These are phyloP conservation scores for Myotis pilosus DNA, from an alignment of 2,797 vertebrate genomes.

Conservation along the genomic window DNA sequence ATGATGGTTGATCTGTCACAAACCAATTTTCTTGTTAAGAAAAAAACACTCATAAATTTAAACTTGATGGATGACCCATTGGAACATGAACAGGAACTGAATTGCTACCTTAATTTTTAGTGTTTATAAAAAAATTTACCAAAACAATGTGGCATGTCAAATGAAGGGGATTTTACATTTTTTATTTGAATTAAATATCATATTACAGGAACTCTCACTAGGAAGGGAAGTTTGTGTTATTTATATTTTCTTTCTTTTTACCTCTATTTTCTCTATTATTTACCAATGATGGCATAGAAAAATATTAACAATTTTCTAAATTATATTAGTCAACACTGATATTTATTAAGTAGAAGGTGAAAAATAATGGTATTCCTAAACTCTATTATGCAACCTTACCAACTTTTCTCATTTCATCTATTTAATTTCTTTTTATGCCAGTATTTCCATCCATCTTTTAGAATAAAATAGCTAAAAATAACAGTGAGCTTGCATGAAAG, in stretches of 20 bases:
- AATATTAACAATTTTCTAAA: slow-evolving; percentile 37
- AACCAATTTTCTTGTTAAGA: slow-evolving; percentile 28
- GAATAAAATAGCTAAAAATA: neutral
- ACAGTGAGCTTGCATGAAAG: neutral
- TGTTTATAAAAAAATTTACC: neutral
- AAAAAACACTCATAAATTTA: slow-evolving; percentile 1
- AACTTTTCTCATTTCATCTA: slow-evolving; percentile 50
- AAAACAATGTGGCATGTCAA: neutral
- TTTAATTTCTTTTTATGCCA: neutral
- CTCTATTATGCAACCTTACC: neutral
- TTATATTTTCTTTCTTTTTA: slow-evolving; percentile 7
- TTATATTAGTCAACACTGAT: neutral
- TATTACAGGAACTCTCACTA: neutral
- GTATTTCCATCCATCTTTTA: neutral
- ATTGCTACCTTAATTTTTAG: slow-evolving; percentile 31
- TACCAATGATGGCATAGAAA: neutral
- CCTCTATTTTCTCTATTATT: slow-evolving; percentile 18
- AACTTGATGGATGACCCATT: neutral
- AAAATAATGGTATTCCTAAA: neutral
- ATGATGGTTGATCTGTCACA: neutral
- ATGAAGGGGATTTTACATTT: slow-evolving; percentile 10
- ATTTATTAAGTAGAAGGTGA: slow-evolving; percentile 19
- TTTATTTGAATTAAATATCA: slow-evolving; percentile 14
- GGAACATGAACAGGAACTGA: neutral
- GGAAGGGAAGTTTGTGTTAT: neutral